phyloP scores from a whole-genome alignment of 2,113 vertebrate genomes.

The Nyctibius bracteatus region DNA sequence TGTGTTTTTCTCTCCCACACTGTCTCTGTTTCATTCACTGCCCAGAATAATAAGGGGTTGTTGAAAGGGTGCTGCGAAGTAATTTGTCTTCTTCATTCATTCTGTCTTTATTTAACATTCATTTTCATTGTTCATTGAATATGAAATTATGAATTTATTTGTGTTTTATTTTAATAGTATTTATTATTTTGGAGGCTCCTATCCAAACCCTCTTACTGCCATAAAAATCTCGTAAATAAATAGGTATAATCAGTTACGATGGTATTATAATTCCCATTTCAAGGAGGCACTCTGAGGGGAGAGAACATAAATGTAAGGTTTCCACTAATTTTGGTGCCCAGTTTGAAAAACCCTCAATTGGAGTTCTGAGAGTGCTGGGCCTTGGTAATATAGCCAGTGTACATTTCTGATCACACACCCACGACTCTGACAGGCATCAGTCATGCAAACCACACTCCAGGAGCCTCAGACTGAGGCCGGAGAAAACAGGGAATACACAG shows the following conservation, averaged over 20 bases:
- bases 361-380: not conserved
- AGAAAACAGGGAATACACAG: not conserved
- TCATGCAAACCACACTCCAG: not conserved
- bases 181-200: not conserved
- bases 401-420: not conserved
- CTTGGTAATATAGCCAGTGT: not conserved
- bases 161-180: not conserved
- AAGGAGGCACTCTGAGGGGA: not conserved
- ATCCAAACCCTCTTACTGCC: not conserved
- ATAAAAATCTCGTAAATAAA: not conserved
- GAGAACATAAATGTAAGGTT: not conserved
- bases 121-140: not conserved
- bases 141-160: not conserved
- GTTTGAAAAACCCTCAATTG: not conserved
- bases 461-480: not conserved
- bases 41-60: conserved; percentile 48
- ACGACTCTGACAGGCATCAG: rapidly evolving
- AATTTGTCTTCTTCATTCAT: conserved; percentile 34
- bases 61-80: conserved; percentile 34
- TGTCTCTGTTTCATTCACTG: conserved; percentile 27
- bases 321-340: not conserved
- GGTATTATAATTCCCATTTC: not conserved
- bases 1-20: conserved; percentile 46
- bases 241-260: not conserved
- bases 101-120: not conserved